Base-by-base conservation (phyloP, 2,888 invertebrate genomes). In the Margaritifera margaritifera region DNA sequence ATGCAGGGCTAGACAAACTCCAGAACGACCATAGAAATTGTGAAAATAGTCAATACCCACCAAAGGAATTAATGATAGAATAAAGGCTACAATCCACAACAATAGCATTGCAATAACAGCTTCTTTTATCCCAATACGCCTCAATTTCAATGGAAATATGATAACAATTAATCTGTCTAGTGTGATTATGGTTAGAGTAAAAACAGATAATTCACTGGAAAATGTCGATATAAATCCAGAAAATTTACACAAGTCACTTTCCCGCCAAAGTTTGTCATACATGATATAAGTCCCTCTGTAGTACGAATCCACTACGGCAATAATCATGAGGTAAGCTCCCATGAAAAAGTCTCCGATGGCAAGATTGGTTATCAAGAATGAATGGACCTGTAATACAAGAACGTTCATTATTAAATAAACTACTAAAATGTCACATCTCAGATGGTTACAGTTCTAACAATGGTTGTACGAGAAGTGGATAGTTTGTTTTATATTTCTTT, bases 1-100 rank as follows among this genome's bases (percentile, higher is more conserved):
- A 81, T 91, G 92, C 31, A 92, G 86, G 2, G 92, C 91, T 56
- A 92, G 86, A 73, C 92, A 92, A 8, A 92, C 91, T 0, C 91
- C 91, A 1, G 92, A 92, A 51, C 92, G 84, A 1, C 91, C 91
- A 77, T 91, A 91, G 83, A 91, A 92, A 75, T 91, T 89, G 58
- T 65, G 80, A 80, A 91, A 91, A 80, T 91, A 91, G 63, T 80
- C 76, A 18, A 86, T 72, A 8, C 82, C 83, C 50, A 83, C 55
- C 4, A 89, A 72, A 3, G 88, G 88, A 20, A 84, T 62, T 3
- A 79, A 80, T 2, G 87, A 82, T 31, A 89, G 72, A 27, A 80
- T 27, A 24, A 84, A 74, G 15, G 86, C 87, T 3, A 80, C 59
- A 5, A 80, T 31, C 88, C 88, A 89, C n/a, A 88, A 70, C 54